Percentiles rank a stretch among this genome's conserved stretches.
Conservation (phyloP, 2,113 vertebrate species). For the Plectropomus leopardus region DNA sequence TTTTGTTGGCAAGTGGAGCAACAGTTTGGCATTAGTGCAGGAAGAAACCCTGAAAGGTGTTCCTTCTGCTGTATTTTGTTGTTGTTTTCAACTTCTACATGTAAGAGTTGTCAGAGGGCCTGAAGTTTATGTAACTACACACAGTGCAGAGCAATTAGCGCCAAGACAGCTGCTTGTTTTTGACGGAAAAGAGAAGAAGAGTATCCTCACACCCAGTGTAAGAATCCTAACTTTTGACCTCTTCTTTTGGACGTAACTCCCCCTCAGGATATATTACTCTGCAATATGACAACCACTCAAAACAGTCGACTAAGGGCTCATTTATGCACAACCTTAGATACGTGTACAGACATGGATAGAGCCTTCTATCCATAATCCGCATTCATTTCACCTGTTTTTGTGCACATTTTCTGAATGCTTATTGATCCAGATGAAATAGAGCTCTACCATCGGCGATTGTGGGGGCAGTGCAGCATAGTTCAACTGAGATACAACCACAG, state of each 20-base stretch:
- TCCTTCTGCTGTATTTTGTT: background rate
- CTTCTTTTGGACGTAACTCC: background rate
- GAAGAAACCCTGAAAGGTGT: background rate
- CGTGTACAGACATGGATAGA: no score
- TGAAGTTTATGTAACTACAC: background rate
- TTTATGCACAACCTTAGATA: no score
- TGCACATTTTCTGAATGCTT: no score
- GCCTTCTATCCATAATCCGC: no score
- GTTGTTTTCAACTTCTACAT: background rate
- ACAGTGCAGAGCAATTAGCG: background rate
- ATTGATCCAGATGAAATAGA: no score
- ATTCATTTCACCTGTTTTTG: no score
- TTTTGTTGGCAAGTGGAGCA: conserved; percentile 3
- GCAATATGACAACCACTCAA: conserved; percentile 1
- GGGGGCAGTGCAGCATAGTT: no score
- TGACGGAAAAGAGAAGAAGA: background rate
- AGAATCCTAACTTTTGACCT: background rate
- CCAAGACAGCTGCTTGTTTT: background rate
- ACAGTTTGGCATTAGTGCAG: background rate
- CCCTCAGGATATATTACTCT: background rate
- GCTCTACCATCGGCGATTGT: no score
- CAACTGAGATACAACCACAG: no score
- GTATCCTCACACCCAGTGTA: background rate
- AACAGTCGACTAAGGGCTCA: background rate
- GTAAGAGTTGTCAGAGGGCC: background rate